phyloP scores from a whole-genome alignment of 1,140 invertebrate genomes.

The Leptinotarsa defecta region DNA sequence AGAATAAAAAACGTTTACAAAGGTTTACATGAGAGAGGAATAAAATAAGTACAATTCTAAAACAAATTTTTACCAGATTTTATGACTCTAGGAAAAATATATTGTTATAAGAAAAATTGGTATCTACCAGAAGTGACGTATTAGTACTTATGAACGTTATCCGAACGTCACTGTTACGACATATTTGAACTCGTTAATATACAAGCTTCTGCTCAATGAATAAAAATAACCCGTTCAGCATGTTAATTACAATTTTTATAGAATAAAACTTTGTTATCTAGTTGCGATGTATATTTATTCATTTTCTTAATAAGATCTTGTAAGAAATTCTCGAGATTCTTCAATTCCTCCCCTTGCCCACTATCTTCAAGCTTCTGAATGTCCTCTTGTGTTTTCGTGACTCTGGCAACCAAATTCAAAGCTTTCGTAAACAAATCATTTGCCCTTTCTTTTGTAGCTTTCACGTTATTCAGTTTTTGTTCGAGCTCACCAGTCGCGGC shows the following conservation, averaged over 20 bases:
- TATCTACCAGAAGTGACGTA: not conserved
- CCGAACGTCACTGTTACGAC: not conserved
- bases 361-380: constrained; percentile 54
- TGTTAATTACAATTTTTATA: constrained; percentile 50
- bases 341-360: constrained; percentile 50
- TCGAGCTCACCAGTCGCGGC: constrained; percentile 41
- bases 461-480: constrained; percentile 46
- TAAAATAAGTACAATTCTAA: too few relatives aligned
- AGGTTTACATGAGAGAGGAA: too few relatives aligned
- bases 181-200: not conserved
- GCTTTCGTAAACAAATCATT: constrained; percentile 49
- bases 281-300: constrained; percentile 39
- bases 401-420: constrained; percentile 45
- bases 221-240: not conserved
- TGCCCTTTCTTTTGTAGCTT: constrained; percentile 47
- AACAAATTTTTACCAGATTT: too few relatives aligned
- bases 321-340: constrained; percentile 49
- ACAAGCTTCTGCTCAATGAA: not conserved
- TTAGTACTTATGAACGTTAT: not conserved
- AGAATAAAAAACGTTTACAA: not conserved
- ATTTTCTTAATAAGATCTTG: constrained; percentile 55
- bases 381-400: constrained; percentile 44
- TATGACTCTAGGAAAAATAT: too few relatives aligned
- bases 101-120: too few relatives aligned
- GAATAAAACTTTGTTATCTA: constrained; percentile 45